Percentiles rank a stretch among this genome's conserved stretches.
Conservation (phyloP, 2,113 vertebrate genomes). For the Fulica atra region DNA sequence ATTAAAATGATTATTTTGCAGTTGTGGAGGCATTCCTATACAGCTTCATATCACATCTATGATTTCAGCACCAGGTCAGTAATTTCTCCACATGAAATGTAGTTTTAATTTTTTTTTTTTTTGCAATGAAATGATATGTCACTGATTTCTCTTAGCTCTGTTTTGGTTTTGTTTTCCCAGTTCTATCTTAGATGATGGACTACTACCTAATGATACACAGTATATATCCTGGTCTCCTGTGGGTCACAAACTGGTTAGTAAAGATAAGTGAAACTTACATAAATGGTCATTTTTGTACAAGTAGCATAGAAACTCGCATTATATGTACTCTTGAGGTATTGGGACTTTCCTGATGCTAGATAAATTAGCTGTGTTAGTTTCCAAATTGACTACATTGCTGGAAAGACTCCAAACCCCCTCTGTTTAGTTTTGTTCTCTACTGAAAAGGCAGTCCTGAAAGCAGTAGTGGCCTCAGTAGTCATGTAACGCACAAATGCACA, state of each 20-base stretch:
- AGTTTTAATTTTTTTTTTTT: background rate
- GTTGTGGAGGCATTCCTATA: constrained; percentile 82
- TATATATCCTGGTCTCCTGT: constrained; percentile 79
- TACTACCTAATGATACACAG: constrained; percentile 71
- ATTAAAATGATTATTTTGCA: constrained; percentile 64
- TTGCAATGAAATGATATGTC: background rate
- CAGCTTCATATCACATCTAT: constrained; percentile 79
- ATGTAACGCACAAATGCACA: background rate
- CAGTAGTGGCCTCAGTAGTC: background rate
- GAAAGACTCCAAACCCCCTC: background rate
- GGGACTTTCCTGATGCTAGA: background rate
- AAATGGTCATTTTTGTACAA: background rate
- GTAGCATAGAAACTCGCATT: background rate
- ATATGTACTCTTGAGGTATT: background rate
- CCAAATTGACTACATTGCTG: background rate
- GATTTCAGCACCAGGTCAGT: constrained; percentile 74
- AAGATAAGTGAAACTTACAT: background rate
- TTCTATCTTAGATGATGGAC: constrained; percentile 25
- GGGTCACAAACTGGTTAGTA: constrained; percentile 83
- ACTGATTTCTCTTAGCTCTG: constrained; percentile 16
- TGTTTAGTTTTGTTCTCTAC: background rate
- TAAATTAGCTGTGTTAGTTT: background rate
- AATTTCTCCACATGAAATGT: background rate
- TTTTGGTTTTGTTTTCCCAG: constrained; percentile 56
- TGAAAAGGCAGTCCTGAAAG: background rate